Conservation (phyloP, 2,113 vertebrate genomes). For the Rhynchomys soricoides region DNA sequence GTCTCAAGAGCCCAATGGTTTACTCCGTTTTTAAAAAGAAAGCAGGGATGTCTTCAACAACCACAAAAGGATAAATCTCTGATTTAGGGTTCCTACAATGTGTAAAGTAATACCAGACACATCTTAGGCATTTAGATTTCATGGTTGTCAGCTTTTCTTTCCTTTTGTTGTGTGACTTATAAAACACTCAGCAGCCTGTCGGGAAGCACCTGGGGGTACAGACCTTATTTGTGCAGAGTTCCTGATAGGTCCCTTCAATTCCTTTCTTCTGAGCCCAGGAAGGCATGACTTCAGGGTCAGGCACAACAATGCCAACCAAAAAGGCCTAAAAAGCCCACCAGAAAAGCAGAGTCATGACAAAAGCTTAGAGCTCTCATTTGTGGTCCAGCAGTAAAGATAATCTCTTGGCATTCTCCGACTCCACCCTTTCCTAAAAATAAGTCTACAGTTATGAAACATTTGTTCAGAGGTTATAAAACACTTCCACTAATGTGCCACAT, state of each 20-base stretch:
- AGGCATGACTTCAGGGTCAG: conserved; percentile 95
- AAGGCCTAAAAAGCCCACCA: conserved; percentile 89
- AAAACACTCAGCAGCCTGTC: background rate
- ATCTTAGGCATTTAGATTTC: background rate
- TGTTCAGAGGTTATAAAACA: conserved; percentile 38
- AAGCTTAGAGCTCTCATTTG: conserved; percentile 29
- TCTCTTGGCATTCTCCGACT: conserved; percentile 39
- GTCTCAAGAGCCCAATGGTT: background rate
- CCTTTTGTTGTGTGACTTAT: background rate
- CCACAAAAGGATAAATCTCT: background rate
- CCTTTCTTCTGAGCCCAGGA: conserved; percentile 96
- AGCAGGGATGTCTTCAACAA: background rate
- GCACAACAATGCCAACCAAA: conserved; percentile 96
- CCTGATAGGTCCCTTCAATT: conserved; percentile 90
- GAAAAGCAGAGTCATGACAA: conserved; percentile 32
- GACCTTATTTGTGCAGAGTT: conserved; percentile 94
- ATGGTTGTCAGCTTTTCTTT: background rate
- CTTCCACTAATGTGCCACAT: background rate
- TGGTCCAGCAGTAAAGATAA: conserved; percentile 53
- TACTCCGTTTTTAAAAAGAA: conserved; percentile 37
- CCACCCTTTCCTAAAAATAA: conserved; percentile 62
- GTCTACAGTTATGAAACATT: background rate
- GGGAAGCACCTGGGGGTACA: conserved; percentile 35
- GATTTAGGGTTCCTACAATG: background rate
- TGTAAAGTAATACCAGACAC: background rate